Evolutionary conservation across 1,140 invertebrate genomes (phyloP).

Genomic region (Drosophila pandora): DNA sequence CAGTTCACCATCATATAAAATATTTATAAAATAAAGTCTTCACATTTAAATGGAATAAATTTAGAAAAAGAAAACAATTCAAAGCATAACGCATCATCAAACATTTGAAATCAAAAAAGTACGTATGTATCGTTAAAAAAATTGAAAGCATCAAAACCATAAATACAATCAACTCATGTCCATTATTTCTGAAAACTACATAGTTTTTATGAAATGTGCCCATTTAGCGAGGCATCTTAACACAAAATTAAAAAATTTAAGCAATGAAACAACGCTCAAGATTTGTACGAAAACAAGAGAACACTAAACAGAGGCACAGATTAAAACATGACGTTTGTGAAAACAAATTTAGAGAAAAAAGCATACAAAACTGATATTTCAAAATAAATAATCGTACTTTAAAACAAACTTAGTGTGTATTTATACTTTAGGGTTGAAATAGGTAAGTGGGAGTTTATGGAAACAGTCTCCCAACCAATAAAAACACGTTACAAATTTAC

Average conservation of each 20-base stretch:
- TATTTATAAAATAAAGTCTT: conserved; percentile 27
- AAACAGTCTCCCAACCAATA: background rate
- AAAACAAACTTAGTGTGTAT: conserved; percentile 14
- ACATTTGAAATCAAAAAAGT: conserved; percentile 48
- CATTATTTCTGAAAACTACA: conserved; percentile 22
- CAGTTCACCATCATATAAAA: conserved; percentile 28
- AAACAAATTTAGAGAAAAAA: conserved; percentile 24
- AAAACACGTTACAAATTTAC: conserved; percentile 2
- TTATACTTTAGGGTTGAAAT: too few relatives aligned
- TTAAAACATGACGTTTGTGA: conserved; percentile 41
- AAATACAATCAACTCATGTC: conserved; percentile 32
- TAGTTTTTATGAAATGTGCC: conserved; percentile 25
- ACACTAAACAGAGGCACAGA: conserved; percentile 22
- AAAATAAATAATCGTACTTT: conserved; percentile 63
- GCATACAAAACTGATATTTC: conserved; percentile 55
- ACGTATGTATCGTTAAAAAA: conserved; percentile 2
- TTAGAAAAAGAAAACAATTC: conserved; percentile 36
- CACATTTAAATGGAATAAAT: conserved; percentile 26
- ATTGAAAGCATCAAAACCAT: conserved; percentile 7
- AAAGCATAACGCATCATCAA: conserved; percentile 39
- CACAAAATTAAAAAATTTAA: conserved; percentile 21
- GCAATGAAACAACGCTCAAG: conserved; percentile 55
- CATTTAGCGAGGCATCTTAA: conserved; percentile 25
- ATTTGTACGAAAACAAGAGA: conserved; percentile 51
- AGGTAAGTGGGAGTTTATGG: too few relatives aligned